phyloP scores from a whole-genome alignment of 2,113 vertebrate genomes.

The Menidia beryllina region DNA sequence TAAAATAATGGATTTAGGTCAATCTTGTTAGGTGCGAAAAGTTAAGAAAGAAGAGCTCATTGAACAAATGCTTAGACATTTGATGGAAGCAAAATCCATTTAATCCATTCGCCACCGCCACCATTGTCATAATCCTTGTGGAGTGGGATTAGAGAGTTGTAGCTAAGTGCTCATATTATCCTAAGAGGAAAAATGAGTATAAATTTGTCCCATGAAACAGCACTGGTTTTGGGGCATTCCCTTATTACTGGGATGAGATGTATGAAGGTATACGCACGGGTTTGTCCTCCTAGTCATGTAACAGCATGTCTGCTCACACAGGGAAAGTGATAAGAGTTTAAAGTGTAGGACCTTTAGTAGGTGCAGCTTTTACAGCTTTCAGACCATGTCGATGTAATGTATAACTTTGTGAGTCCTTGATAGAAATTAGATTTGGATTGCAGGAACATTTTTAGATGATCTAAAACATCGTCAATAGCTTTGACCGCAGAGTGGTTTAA shows the following conservation, averaged over 20 bases:
- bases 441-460: background rate
- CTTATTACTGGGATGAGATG: background rate
- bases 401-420: background rate
- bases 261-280: conserved; percentile 15
- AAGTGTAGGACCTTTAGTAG: background rate
- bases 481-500: conserved; percentile 7
- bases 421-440: background rate
- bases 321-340: background rate
- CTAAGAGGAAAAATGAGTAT: conserved; percentile 64
- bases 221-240: conserved; percentile 1
- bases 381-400: background rate
- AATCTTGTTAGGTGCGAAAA: conserved; percentile 45
- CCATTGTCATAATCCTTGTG: conserved; percentile 79
- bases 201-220: conserved; percentile 49
- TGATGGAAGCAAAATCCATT: conserved; percentile 73
- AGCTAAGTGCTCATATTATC: conserved; percentile 75
- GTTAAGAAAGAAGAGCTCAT: conserved; percentile 44
- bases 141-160: conserved; percentile 78
- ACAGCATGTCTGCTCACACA: background rate
- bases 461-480: background rate
- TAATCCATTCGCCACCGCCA: conserved; percentile 73
- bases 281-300: conserved; percentile 4
- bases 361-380: background rate
- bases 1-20: conserved; percentile 33
- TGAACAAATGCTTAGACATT: conserved; percentile 57